Conservation (phyloP, 2,797 vertebrate genomes). For the Parauchenoglanis punctatus region DNA sequence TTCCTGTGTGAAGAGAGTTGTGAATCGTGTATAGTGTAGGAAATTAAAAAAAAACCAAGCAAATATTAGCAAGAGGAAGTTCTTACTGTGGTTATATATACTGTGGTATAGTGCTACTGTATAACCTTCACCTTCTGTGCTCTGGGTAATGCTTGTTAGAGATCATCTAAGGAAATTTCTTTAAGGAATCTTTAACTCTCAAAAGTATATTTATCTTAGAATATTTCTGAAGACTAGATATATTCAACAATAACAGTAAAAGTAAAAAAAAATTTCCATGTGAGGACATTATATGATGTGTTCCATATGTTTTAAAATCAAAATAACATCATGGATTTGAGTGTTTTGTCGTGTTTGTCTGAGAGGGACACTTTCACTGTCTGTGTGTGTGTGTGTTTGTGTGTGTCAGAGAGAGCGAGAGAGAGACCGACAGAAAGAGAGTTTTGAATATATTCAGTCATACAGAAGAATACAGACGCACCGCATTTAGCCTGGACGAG, state of each 20-base stretch:
- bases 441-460: neutral
- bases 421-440: neutral
- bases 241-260: neutral
- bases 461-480: slow-evolving; percentile 22
- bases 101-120: neutral
- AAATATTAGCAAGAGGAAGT: neutral
- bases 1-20: neutral
- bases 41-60: neutral
- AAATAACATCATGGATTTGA: neutral
- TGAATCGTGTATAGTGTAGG: neutral
- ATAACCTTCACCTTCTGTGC: neutral
- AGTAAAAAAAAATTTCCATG: neutral
- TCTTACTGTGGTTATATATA: neutral
- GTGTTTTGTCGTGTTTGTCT: neutral
- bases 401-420: neutral
- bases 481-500: slow-evolving; percentile 36
- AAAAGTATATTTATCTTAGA: neutral
- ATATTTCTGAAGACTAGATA: neutral
- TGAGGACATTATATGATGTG: neutral
- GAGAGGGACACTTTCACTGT: neutral
- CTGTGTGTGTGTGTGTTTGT: neutral
- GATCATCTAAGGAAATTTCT: neutral
- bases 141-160: neutral
- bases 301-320: neutral
- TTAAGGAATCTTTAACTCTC: neutral